Conservation (phyloP, 2,888 invertebrate species). For the Lasiommata megera region DNA sequence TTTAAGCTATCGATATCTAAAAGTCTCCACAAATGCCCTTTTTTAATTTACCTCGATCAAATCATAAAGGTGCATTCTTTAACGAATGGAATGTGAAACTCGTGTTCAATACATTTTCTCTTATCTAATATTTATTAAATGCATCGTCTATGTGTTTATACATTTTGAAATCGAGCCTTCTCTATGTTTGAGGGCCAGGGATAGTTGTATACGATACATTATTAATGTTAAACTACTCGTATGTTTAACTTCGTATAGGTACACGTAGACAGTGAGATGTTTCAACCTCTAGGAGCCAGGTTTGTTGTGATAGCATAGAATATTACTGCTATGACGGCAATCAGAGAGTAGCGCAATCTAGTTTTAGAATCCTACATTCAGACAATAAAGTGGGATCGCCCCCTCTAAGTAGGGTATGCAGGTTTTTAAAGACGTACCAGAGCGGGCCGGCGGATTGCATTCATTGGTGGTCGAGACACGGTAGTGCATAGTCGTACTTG, state of each 20-base stretch:
- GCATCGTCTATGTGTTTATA: slow-evolving; percentile 17
- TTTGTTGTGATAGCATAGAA: no score
- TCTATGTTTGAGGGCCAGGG: not conserved
- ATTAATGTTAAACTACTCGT: not conserved
- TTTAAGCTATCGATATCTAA: not conserved
- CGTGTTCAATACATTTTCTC: slow-evolving; percentile 20
- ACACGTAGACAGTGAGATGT: not conserved
- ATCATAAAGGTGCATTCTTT: slow-evolving; percentile 6
- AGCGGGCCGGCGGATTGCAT: no score
- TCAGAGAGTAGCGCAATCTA: no score
- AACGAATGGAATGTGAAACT: slow-evolving; percentile 13
- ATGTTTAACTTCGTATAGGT: not conserved
- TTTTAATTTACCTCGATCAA: not conserved
- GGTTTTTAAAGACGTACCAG: no score
- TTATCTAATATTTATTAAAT: slow-evolving; percentile 27
- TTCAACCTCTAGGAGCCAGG: not conserved
- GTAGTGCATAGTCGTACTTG: no score
- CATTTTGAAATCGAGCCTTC: slow-evolving; percentile 23
- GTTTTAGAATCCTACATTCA: no score
- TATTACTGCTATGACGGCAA: no score
- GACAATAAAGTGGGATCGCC: no score
- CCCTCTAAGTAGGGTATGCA: no score
- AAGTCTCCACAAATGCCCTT: not conserved
- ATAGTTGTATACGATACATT: not conserved
- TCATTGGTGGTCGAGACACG: no score